These are phyloP conservation scores for Nansenia antarctica DNA, from an alignment of 2,113 vertebrate species.

Conservation along the genomic window DNA sequence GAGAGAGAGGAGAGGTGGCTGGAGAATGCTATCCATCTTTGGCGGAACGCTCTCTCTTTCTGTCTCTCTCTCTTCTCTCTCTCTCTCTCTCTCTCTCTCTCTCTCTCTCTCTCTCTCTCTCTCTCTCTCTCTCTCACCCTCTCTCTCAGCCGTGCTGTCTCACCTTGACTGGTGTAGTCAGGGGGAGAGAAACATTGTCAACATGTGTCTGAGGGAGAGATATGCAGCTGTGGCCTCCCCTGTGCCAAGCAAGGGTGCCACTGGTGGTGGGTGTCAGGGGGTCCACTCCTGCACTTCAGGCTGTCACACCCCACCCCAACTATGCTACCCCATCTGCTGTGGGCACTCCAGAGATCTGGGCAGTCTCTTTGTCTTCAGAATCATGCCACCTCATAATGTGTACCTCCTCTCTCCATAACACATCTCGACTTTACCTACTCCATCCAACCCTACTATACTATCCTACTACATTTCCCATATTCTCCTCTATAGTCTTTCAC, in stretches of 20 bases:
- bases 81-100: constrained; percentile 65
- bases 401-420: too few species aligned
- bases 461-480: too few species aligned
- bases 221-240: constrained; percentile 52
- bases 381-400: background rate
- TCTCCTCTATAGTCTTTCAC: too few species aligned
- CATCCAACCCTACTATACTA: too few species aligned
- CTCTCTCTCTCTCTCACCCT: constrained; percentile 64
- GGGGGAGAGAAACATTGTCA: constrained; percentile 68
- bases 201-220: constrained; percentile 67
- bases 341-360: constrained; percentile 15
- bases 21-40: constrained; percentile 91
- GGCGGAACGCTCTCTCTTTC: constrained; percentile 67
- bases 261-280: constrained; percentile 47
- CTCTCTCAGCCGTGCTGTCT: constrained; percentile 70
- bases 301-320: constrained; percentile 55
- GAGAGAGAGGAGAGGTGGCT: constrained; percentile 81
- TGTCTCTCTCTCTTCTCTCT: constrained; percentile 54
- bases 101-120: constrained; percentile 64
- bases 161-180: constrained; percentile 84
- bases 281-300: constrained; percentile 57
- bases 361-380: background rate
- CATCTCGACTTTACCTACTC: too few species aligned
- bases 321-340: constrained; percentile 68
- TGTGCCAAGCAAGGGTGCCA: constrained; percentile 46